phyloP scores from a whole-genome alignment of 2,113 vertebrate species.

The Protobothrops mucrosquamatus region DNA sequence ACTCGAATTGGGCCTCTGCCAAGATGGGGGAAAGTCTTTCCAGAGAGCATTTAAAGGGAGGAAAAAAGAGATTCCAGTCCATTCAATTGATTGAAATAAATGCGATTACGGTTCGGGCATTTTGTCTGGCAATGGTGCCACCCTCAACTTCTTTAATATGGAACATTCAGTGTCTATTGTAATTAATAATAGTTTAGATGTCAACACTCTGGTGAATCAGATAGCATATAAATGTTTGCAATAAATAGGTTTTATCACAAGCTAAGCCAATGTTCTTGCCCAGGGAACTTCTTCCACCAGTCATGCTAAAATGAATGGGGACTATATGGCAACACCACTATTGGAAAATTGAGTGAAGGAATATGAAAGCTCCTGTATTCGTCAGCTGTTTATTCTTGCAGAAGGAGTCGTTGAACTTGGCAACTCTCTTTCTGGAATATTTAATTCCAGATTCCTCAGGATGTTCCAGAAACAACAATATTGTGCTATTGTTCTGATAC shows the following conservation, averaged over 20 bases:
- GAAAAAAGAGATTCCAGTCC: not conserved
- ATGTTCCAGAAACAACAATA: not conserved
- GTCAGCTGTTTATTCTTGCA: not conserved
- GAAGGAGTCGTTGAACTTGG: not conserved
- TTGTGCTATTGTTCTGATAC: not conserved
- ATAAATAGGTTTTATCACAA: not conserved
- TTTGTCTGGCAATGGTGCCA: not conserved
- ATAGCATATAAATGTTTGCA: not conserved
- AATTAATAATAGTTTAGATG: not conserved
- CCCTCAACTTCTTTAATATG: not conserved
- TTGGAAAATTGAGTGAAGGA: not conserved
- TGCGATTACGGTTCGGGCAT: not conserved
- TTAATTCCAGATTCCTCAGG: not conserved
- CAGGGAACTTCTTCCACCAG: not conserved
- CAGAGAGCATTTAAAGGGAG: not conserved
- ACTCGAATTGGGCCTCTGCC: not conserved
- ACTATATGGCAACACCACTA: not conserved
- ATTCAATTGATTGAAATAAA: not conserved
- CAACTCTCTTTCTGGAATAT: not conserved
- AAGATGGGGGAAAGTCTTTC: not conserved
- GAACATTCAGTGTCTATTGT: not conserved
- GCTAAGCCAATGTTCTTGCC: not conserved
- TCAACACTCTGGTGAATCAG: not conserved
- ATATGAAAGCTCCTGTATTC: not conserved
- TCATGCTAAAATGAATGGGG: not conserved